Evolutionary conservation across 2,113 vertebrate genomes (phyloP).

Genomic region (Gasterosteus aculeatus): DNA sequence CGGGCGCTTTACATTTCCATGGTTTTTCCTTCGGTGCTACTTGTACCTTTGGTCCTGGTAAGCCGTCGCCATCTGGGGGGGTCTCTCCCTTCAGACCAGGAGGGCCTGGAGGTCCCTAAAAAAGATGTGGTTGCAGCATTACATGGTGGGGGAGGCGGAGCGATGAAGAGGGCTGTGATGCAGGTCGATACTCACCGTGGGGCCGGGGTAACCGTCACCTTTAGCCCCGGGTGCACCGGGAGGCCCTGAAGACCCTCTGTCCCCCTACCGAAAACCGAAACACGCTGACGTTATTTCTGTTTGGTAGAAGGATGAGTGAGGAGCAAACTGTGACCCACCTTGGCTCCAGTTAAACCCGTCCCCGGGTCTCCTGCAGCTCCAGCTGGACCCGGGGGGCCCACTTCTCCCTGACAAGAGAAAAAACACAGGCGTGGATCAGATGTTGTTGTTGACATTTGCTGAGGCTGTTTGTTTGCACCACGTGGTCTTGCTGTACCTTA

Average conservation of each 20-base stretch:
- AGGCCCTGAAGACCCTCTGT: conserved; percentile 79
- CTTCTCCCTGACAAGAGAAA: conserved; percentile 81
- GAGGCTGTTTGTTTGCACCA: too few relatives aligned
- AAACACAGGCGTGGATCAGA: neutral
- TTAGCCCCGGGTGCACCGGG: conserved; percentile 80
- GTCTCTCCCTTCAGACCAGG: conserved; percentile 81
- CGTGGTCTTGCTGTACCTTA: conserved; percentile 63
- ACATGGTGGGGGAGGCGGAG: neutral
- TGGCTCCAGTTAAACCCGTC: conserved; percentile 78
- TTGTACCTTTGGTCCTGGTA: conserved; percentile 88
- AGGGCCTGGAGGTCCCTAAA: conserved; percentile 83
- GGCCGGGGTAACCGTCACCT: conserved; percentile 84
- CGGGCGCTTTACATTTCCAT: too few relatives aligned
- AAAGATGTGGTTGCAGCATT: neutral
- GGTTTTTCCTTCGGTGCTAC: neutral
- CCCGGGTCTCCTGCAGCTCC: conserved; percentile 82
- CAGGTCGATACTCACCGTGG: conserved; percentile 76
- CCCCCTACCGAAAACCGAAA: conserved; percentile 74
- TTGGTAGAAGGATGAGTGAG: neutral
- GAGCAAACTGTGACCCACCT: conserved; percentile 75
- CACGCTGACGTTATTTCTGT: neutral
- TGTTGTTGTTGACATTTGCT: neutral
- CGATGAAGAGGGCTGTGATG: neutral
- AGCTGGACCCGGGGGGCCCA: conserved; percentile 79
- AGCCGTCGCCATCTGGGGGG: conserved; percentile 82